These are phyloP conservation scores for Prorops nasuta DNA, from an alignment of 1,140 invertebrate species.

Conservation along the genomic window DNA sequence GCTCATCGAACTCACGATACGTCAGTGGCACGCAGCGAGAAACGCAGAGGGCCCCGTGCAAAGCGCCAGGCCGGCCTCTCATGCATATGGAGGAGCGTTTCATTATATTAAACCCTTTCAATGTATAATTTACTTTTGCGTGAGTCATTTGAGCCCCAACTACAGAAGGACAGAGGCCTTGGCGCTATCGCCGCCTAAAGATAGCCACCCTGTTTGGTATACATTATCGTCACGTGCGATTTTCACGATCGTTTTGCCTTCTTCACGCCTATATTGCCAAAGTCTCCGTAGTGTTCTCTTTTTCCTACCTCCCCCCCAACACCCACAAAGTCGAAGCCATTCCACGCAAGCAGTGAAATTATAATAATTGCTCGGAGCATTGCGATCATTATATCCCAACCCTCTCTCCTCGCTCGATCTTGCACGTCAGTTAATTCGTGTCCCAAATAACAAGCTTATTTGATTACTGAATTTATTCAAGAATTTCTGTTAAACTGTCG, in stretches of 20 bases:
- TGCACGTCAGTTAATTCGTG: no score
- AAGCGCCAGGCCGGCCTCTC: conserved; percentile 52
- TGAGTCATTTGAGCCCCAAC: conserved; percentile 61
- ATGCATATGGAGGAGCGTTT: conserved; percentile 69
- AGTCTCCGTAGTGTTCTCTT: no score
- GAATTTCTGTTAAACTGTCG: no score
- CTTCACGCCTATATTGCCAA: conserved; percentile 49
- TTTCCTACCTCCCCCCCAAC: no score
- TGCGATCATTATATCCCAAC: no score
- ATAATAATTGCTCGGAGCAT: no score
- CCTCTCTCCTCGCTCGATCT: no score
- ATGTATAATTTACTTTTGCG: conserved; percentile 70
- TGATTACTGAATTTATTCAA: no score
- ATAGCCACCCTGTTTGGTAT: conserved; percentile 35
- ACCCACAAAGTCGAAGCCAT: no score
- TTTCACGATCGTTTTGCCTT: conserved; percentile 49
- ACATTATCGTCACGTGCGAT: conserved; percentile 48
- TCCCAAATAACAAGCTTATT: no score
- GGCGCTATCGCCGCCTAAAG: conserved; percentile 39
- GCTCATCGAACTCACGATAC: conserved; percentile 43
- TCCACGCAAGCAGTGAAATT: no score
- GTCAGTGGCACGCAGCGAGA: conserved; percentile 42
- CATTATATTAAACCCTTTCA: conserved; percentile 68
- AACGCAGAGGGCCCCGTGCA: conserved; percentile 39
- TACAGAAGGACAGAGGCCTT: conserved; percentile 20